Evolutionary conservation across 2,113 vertebrate species (phyloP), one percentile per base, ranked within the genome.

Genomic region (Stictonetta naevosa): DNA sequence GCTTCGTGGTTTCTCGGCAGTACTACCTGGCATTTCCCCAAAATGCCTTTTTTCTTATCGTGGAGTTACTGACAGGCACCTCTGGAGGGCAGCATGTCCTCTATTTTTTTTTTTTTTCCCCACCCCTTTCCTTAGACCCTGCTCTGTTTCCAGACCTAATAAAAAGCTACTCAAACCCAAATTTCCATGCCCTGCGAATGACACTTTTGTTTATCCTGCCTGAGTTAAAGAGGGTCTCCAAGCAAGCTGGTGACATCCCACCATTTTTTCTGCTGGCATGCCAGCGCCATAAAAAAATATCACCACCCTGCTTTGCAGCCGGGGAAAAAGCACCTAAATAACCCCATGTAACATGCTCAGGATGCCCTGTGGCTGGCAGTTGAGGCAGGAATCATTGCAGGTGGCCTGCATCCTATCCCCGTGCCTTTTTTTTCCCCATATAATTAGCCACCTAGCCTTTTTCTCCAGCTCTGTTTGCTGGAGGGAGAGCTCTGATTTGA

Each of bases 11-110:
- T 89, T 94, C 74, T 81, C 13, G 1, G 42, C 42, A n/a, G 46
- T 72, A 29, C 40, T 38, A 13, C 36, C 28, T 55, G 74, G 52
- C 52, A 1, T 62, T 58, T 67, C 60, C 60, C 66, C 60, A 67
- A 59, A 63, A 63, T 14, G 7, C 10, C 50, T 60, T 62, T 62
- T 66, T 6, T 25, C 6, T 44, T 33, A 5, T 19, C 7, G 2
- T 48, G 67, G 22, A 67, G 31, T 64, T 92, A 11, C 76, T 42
- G 20, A 9, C 14, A 46, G 14, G 8, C 42, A 73, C 89, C 95
- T 91, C 84, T 34, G 17, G 95, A 78, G 89, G 96, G 93, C 95
- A 96, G 94, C 74, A 95, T 1, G 3, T 48, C 38, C 74, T 59
- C 63, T 58, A 17, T 34, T 18, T 56, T 46, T 46, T 20, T 46